phyloP scores from a whole-genome alignment of 2,888 invertebrate species.

The Cyrtodaria siliqua region DNA sequence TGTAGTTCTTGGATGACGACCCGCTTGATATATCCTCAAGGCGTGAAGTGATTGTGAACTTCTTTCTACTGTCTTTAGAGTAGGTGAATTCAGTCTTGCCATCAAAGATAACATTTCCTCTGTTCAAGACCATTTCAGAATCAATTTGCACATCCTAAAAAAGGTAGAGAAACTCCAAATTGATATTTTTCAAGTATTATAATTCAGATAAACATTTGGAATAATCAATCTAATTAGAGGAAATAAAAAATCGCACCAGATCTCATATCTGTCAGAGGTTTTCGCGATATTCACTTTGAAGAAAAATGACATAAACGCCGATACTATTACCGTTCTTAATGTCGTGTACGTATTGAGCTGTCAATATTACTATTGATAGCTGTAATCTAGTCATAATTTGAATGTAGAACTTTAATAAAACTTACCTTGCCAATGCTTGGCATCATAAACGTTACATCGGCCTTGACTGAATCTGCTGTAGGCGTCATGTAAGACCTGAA shows the following conservation, averaged over 20 bases:
- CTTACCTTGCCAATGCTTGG: conserved; percentile 73
- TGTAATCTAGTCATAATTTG: too few relatives aligned
- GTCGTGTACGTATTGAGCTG: too few relatives aligned
- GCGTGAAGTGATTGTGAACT: conserved; percentile 67
- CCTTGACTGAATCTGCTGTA: conserved; percentile 53
- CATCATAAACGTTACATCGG: conserved; percentile 68
- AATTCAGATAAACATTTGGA: conserved; percentile 19
- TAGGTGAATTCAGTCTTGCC: conserved; percentile 73
- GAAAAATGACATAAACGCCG: too few relatives aligned
- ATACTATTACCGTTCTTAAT: too few relatives aligned
- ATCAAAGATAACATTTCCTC: conserved; percentile 69
- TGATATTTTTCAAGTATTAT: too few relatives aligned
- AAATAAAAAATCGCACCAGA: too few relatives aligned
- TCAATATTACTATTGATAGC: neutral
- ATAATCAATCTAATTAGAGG: neutral
- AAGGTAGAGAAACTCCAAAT: conserved; percentile 1
- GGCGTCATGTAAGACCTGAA: conserved; percentile 56
- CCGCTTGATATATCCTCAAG: conserved; percentile 67
- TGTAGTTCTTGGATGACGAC: conserved; percentile 68
- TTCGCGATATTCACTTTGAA: too few relatives aligned
- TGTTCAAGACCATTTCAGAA: conserved; percentile 70
- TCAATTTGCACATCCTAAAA: conserved; percentile 71
- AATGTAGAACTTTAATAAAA: too few relatives aligned
- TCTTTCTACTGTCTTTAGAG: conserved; percentile 71
- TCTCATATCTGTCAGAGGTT: too few relatives aligned